Evolutionary conservation across 2,113 vertebrate genomes (phyloP).

Genomic region (Rhagologus leucostigma): DNA sequence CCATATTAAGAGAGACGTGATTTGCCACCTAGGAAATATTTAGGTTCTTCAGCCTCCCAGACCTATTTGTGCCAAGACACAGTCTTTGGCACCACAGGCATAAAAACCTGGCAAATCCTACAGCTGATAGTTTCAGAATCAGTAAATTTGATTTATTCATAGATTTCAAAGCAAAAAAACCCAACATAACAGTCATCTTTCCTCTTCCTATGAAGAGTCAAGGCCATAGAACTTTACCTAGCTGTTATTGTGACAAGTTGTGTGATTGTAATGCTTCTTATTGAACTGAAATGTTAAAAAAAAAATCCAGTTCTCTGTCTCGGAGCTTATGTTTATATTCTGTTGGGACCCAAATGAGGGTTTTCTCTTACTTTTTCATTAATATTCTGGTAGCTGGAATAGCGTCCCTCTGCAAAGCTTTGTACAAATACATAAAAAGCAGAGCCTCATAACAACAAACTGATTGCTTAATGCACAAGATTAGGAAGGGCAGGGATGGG

Average conservation of each 20-base stretch:
- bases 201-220: background rate
- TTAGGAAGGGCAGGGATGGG: background rate
- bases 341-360: background rate
- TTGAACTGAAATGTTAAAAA: background rate
- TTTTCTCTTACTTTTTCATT: background rate
- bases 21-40: background rate
- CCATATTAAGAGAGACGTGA: background rate
- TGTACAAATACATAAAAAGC: background rate
- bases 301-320: background rate
- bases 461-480: background rate
- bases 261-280: background rate
- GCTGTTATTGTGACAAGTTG: background rate
- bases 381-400: background rate
- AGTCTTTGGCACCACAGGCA: background rate
- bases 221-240: background rate
- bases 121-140: background rate
- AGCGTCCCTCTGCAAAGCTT: background rate
- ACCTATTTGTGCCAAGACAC: background rate
- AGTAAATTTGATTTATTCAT: background rate
- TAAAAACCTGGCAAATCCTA: background rate
- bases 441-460: background rate
- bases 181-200: background rate
- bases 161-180: background rate
- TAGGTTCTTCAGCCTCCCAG: background rate
- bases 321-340: background rate